Evolutionary conservation across 2,113 vertebrate species (phyloP).

Genomic region (Xyliphius kryptos): DNA sequence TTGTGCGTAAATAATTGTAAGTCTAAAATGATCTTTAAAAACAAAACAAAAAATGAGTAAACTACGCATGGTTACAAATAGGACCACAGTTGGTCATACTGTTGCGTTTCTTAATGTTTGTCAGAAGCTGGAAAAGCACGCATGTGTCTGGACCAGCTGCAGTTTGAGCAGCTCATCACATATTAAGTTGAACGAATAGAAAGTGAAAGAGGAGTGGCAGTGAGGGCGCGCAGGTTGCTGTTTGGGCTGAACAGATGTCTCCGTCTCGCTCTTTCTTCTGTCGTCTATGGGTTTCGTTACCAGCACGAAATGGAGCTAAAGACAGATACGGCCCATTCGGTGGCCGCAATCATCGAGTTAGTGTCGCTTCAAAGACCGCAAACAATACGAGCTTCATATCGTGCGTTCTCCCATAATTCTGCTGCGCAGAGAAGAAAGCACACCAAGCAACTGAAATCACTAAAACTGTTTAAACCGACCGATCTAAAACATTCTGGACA

Average conservation of each 20-base stretch:
- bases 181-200: neutral
- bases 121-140: too few species aligned
- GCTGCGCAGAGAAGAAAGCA: conserved; percentile 56
- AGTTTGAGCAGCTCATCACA: neutral
- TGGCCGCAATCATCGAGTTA: conserved; percentile 96
- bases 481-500: too few species aligned
- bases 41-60: too few species aligned
- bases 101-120: too few species aligned
- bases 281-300: conserved; percentile 70
- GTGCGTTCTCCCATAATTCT: conserved; percentile 85
- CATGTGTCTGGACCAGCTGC: neutral
- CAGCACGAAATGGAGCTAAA: conserved; percentile 88
- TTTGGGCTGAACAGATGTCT: conserved; percentile 88
- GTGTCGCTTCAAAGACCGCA: conserved; percentile 92
- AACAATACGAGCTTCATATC: conserved; percentile 95
- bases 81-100: too few species aligned
- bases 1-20: too few species aligned
- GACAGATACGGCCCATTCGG: conserved; percentile 89
- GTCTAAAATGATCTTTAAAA: too few species aligned
- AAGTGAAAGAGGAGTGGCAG: neutral
- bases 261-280: conserved; percentile 87
- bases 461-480: too few species aligned
- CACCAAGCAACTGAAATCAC: too few species aligned
- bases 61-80: too few species aligned
- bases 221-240: conserved; percentile 16